Evolutionary conservation across 2,888 invertebrate species (phyloP).

Genomic region (Chrysolina americana): DNA sequence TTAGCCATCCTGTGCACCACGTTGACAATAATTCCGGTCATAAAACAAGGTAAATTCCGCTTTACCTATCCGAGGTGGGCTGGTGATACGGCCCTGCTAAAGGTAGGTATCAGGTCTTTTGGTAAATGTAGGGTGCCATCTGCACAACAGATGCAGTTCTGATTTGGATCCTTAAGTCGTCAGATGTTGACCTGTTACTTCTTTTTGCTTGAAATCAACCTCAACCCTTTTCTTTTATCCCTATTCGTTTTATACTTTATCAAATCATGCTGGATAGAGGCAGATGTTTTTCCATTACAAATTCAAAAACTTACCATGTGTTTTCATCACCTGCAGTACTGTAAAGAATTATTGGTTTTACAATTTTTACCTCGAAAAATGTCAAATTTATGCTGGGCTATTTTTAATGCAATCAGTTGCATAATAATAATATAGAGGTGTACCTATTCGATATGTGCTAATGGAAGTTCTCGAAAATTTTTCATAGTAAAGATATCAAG

Average conservation of each 20-base stretch:
- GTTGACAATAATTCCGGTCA: slow-evolving; percentile 41
- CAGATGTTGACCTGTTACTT: slow-evolving; percentile 67
- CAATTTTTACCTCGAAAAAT: slow-evolving; percentile 48
- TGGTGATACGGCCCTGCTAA: slow-evolving; percentile 32
- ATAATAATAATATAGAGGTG: too few species aligned
- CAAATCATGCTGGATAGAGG: slow-evolving; percentile 66
- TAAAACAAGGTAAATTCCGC: slow-evolving; percentile 54
- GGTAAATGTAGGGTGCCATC: slow-evolving; percentile 60
- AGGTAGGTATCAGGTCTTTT: slow-evolving; percentile 55
- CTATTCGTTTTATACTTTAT: slow-evolving; percentile 65
- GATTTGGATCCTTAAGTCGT: slow-evolving; percentile 66
- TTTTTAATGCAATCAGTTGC: too few species aligned
- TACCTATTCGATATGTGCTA: too few species aligned
- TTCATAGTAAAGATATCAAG: too few species aligned
- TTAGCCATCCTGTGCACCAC: slow-evolving; percentile 35
- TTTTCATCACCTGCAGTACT: slow-evolving; percentile 65
- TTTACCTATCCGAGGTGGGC: slow-evolving; percentile 49
- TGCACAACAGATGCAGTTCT: slow-evolving; percentile 69
- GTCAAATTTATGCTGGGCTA: not conserved
- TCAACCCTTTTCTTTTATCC: slow-evolving; percentile 65
- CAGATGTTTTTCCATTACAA: slow-evolving; percentile 64
- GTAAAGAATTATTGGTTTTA: slow-evolving; percentile 56
- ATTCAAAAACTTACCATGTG: slow-evolving; percentile 66
- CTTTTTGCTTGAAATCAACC: slow-evolving; percentile 61
- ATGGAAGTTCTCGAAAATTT: too few species aligned